These are phyloP conservation scores for Barypeithes pellucidus DNA, from an alignment of 2,888 invertebrate genomes.

Conservation along the genomic window DNA sequence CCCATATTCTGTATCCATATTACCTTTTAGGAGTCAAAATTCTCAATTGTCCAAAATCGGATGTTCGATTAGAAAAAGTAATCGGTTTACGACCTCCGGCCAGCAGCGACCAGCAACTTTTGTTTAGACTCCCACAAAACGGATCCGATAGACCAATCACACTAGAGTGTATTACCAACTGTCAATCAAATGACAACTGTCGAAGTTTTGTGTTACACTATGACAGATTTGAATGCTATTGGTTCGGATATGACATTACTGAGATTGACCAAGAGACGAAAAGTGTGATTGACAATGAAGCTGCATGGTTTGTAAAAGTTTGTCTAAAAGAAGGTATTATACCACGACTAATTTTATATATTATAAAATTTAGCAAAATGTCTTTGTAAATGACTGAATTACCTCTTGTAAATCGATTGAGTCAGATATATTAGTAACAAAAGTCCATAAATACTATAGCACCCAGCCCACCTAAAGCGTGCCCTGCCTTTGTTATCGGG, in stretches of 20 bases:
- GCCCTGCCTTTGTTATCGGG: too few species aligned
- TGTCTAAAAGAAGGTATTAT: conserved; percentile 74
- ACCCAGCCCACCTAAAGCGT: too few species aligned
- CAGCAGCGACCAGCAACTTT: conserved; percentile 57
- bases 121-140: conserved; percentile 58
- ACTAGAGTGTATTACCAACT: conserved; percentile 66
- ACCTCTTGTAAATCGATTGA: too few species aligned
- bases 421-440: too few species aligned
- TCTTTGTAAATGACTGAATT: too few species aligned
- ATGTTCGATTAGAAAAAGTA: conserved; percentile 68
- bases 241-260: conserved; percentile 60
- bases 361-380: too few species aligned
- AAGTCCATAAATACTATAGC: too few species aligned
- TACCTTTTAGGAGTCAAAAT: conserved; percentile 60
- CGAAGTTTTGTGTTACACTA: conserved; percentile 67
- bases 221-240: conserved; percentile 66
- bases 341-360: too few species aligned
- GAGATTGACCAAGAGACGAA: conserved; percentile 56
- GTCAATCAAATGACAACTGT: conserved; percentile 64
- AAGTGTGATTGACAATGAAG: conserved; percentile 73
- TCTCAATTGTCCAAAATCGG: conserved; percentile 62
- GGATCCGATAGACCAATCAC: conserved; percentile 63
- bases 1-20: too few species aligned
- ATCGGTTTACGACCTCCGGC: conserved; percentile 65
- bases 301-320: conserved; percentile 78